Base-by-base conservation (phyloP, 1,140 invertebrate genomes). In the Spodoptera frugiperda region DNA sequence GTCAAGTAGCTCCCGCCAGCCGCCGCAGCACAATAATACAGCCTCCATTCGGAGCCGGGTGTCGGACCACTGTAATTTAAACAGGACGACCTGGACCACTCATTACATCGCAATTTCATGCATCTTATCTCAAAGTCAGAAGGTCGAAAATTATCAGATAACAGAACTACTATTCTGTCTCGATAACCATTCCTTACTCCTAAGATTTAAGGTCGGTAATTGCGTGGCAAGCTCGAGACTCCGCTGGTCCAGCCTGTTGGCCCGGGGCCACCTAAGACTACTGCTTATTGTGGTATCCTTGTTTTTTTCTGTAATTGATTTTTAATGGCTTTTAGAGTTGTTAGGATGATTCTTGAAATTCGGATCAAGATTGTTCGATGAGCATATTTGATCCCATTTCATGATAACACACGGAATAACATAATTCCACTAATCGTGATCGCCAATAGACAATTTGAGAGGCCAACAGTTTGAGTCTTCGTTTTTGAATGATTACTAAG, bases 231-330 rank as follows among this genome's bases (percentile, higher is more conserved):
- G 39, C 73, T 67, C 48, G 17, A 67, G 25, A 51, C 48, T 61
- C 70, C 46, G 14, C 44, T 61, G 57, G 49, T 49, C 55, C 44
- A 48, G 61, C 39, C 67, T 48, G 54, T 25, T 61, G n/a, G 68
- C 80, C 78, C 44, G 49, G 71, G 80, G 78, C 85, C 72, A 80
- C 82, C 54, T 44, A 44, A 55, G 48, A 76, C 75, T 77, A 76
- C 82, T 84, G 77, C 75, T 79, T 80, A 77, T 74, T 75, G 48
- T 61, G 53, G 67, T 51, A 17, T 15, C 71, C 61, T 80, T 53
- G 78, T 89, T 89, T 87, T 86, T 82, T 79, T 59, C 51, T 80
- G 84, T 89, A 90, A 90, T 90, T 90, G 85, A 86, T 89, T 87
- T 88, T 87, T 90, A 90, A 90, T 90, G 84, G 84, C 59, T 33